Conservation (phyloP, 2,113 vertebrate species). For the Prunella fulvescens region DNA sequence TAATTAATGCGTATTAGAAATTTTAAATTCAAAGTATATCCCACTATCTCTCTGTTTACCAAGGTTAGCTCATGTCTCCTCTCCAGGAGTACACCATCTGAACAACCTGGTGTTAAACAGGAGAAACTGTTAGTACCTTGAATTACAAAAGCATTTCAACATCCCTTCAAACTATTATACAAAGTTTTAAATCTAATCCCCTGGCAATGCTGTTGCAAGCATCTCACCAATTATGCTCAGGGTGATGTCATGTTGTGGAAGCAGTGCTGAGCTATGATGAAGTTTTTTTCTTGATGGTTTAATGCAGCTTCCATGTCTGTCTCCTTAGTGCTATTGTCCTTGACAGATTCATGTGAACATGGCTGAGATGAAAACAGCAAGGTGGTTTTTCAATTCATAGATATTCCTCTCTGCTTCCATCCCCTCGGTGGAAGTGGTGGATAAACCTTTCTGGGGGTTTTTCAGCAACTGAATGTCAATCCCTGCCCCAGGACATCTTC, state of each 20-base stretch:
- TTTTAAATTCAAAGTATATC: constrained; percentile 42
- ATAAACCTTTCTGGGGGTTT: background rate
- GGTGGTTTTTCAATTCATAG: background rate
- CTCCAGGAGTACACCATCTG: constrained; percentile 34
- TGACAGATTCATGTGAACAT: background rate
- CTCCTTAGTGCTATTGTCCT: background rate
- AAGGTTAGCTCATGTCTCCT: constrained; percentile 26
- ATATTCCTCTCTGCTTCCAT: background rate
- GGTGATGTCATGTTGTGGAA: background rate
- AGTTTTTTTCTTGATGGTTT: background rate
- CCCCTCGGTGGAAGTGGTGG: background rate
- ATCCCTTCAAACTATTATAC: background rate
- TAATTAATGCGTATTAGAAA: constrained; percentile 19
- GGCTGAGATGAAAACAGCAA: background rate
- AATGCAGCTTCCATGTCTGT: background rate
- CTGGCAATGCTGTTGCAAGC: constrained; percentile 1
- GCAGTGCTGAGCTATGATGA: background rate
- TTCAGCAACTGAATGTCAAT: rapidly evolving
- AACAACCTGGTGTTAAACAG: constrained; percentile 39
- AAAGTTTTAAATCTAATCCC: background rate
- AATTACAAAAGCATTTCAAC: constrained; percentile 5
- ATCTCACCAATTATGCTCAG: background rate
- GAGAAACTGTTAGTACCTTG: constrained; percentile 25
- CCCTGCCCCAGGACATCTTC: background rate
- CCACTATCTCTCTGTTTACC: constrained; percentile 46